Evolutionary conservation across 2,113 vertebrate species (phyloP).

Genomic region (Leptodactylus fuscus): DNA sequence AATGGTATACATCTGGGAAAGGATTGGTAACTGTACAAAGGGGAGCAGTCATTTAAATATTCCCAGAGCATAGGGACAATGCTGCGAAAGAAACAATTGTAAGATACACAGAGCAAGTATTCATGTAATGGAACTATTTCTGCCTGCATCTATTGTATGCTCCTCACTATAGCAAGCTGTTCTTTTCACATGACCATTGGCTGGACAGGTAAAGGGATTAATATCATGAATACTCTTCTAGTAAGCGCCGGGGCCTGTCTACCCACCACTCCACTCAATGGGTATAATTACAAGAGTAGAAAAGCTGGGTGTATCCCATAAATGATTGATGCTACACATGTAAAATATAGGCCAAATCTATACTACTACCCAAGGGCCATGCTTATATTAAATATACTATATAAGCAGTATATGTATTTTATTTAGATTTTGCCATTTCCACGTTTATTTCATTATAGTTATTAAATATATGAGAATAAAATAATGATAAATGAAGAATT

Average conservation of each 20-base stretch:
- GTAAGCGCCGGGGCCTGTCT: not conserved
- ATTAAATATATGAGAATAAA: too few relatives aligned
- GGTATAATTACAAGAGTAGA: not conserved
- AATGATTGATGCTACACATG: not conserved
- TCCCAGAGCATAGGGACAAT: conserved; percentile 47
- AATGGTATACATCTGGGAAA: conserved; percentile 54
- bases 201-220: conserved; percentile 45
- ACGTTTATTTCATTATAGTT: not conserved
- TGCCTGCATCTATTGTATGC: conserved; percentile 45
- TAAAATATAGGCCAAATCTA: too few relatives aligned
- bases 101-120: conserved; percentile 55
- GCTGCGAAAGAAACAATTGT: conserved; percentile 43
- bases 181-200: conserved; percentile 52
- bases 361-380: not conserved
- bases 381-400: not conserved
- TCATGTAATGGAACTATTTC: conserved; percentile 42
- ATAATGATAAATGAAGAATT: too few relatives aligned
- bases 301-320: not conserved
- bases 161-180: conserved; percentile 34
- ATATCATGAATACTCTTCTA: conserved; percentile 28
- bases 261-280: conserved; percentile 1
- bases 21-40: conserved; percentile 44
- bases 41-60: conserved; percentile 49
- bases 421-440: not conserved
- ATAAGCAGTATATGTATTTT: not conserved